Evolutionary conservation across 2,797 vertebrate species (phyloP).

Genomic region (Poeciliopsis presidionis): DNA sequence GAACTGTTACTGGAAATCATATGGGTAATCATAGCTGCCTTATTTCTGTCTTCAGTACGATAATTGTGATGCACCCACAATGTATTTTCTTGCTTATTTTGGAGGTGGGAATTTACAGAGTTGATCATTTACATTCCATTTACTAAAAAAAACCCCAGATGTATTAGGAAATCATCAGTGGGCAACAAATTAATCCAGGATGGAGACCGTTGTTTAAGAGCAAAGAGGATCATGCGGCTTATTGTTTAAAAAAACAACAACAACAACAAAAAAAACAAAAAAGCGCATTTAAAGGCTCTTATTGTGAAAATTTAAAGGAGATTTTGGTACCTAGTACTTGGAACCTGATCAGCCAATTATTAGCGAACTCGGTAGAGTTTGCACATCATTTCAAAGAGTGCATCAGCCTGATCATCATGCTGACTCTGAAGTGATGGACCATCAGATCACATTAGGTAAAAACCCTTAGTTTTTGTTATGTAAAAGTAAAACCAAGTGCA

Average conservation of each 20-base stretch:
- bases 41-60: not conserved
- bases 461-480: not conserved
- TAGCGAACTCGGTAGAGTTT: not conserved
- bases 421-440: too few relatives aligned
- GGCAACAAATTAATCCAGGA: not conserved
- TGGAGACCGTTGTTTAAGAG: not conserved
- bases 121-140: not conserved
- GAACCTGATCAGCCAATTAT: not conserved
- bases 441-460: not conserved
- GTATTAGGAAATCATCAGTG: not conserved
- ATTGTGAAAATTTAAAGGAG: not conserved
- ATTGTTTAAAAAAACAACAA: not conserved
- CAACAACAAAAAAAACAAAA: too few relatives aligned
- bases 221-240: not conserved
- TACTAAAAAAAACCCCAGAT: not conserved
- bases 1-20: not conserved
- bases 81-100: not conserved
- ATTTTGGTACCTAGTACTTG: not conserved
- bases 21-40: not conserved
- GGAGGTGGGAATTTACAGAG: not conserved
- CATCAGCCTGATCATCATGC: not conserved
- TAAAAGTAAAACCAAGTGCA: not conserved
- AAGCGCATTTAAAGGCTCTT: not conserved
- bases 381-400: not conserved
- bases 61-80: not conserved